Evolutionary conservation across 2,888 invertebrate species (phyloP), one percentile per base, ranked within the genome.

Genomic region (Brachypalpus laphriformis): DNA sequence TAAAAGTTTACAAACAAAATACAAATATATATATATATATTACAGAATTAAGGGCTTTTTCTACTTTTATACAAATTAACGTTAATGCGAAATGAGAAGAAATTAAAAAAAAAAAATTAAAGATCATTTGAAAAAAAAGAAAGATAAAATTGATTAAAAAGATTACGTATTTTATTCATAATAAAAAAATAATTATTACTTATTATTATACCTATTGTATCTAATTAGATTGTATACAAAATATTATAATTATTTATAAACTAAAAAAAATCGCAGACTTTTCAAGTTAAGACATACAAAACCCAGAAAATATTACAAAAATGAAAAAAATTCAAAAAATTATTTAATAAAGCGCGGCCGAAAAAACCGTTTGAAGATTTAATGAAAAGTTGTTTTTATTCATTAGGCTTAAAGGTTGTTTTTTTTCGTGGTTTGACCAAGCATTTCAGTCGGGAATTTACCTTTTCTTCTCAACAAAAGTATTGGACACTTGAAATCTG

Each of bases 261-360:
- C 66, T 25, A 56, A 70, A 68, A 51, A 87, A 87, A 89, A 88
- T 87, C 87, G 88, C 90, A 89, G 89, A 90, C 89, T 89, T 89
- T 89, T 87, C 83, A 88, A 76, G 59, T 72, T 87, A 76, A 85
- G 71, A 80, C 25, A 68, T 49, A 82, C 51, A 78, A 57, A 78
- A 87, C 82, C 87, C 87, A 83, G 77, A 87, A 87, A 87, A 87
- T 76, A 83, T 75, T 81, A 81, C 61, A 86, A 71, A 86, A 59
- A 77, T 76, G 76, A 71, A 71, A 68, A 34, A 59, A 51, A 54
- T 74, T 40, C 81, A 61, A 85, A 82, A 82, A 88, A 87, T 88
- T 88, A 89, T 89, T 89, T 89, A 90, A 90, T 90, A 90, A 90
- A 90, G 89, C 87, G 88, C 90, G 90, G 89, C 89, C 87, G 87